A percentile compares a stretch with the other conserved stretches of the same genome.
Evolutionary conservation across 1,140 invertebrate species (phyloP).

Genomic region (Papilio xuthus): DNA sequence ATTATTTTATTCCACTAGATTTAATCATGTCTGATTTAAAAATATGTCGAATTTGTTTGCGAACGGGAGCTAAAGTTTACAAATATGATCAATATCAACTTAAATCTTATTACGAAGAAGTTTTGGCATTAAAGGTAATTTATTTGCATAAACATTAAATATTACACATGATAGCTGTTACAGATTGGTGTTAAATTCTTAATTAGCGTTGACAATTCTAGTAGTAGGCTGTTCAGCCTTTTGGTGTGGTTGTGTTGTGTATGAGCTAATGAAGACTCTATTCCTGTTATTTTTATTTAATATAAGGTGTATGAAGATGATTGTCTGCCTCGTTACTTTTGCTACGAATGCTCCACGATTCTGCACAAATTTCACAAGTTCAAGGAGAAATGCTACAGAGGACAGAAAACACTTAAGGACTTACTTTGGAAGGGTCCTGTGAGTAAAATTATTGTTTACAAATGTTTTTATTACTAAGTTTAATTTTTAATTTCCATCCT

Average conservation of each 20-base stretch:
- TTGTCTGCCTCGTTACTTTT: slow-evolving; percentile 63
- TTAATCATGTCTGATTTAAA: slow-evolving; percentile 55
- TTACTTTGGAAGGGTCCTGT: slow-evolving; percentile 60
- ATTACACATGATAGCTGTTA: background rate
- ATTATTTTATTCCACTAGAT: background rate
- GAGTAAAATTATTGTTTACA: slow-evolving; percentile 41
- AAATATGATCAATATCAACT: slow-evolving; percentile 59
- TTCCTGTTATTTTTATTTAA: slow-evolving; percentile 31
- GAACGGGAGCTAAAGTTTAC: slow-evolving; percentile 63
- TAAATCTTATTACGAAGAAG: slow-evolving; percentile 70
- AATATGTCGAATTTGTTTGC: slow-evolving; percentile 69
- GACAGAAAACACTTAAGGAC: slow-evolving; percentile 58
- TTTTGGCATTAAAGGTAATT: slow-evolving; percentile 66
- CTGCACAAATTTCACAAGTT: slow-evolving; percentile 72
- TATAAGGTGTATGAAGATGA: slow-evolving; percentile 56
- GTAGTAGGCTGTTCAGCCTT: too few relatives aligned
- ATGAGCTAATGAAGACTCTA: background rate
- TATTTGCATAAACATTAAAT: slow-evolving; percentile 24
- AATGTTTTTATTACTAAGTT: background rate
- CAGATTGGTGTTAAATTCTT: too few relatives aligned
- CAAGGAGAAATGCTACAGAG: slow-evolving; percentile 67
- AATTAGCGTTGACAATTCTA: too few relatives aligned
- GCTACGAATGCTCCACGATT: slow-evolving; percentile 67
- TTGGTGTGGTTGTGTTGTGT: too few relatives aligned
- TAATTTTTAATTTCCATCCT: too few relatives aligned